Base-by-base conservation (phyloP, 2,888 invertebrate species). In the Phanerotoma sp. region DNA sequence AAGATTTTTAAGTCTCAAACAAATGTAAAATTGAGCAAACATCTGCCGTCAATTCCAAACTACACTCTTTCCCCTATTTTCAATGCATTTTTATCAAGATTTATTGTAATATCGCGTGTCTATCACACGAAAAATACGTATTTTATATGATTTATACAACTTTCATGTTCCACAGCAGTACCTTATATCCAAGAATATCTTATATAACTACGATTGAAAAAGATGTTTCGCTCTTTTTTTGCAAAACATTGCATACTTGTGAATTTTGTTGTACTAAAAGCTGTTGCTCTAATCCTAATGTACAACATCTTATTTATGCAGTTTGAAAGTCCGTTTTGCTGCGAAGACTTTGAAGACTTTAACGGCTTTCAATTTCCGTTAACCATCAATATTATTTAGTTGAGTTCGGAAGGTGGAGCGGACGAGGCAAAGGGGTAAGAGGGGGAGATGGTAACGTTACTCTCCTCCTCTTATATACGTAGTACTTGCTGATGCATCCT, bases 341-440 rank as follows among this genome's bases (percentile, higher is more conserved):
- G 66, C 69, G 67, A 66, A 71, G 72, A 66, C 68, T 65, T 66
- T 67, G 68, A 72, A 67, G 70, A 70, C 69, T 70, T 73, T 76
- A 75, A 75, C 72, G 72, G 75, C 74, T 74, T 75, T 76, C 76
- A 77, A 76, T 77, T 77, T 77, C 77, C 77, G 75, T 76, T 75
- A 69, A 71, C 75, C 77, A 76, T 77, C 76, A 77, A 77, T 77
- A 77, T 76, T 76, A 77, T 76, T 77, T 76, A 75, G 75, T 75
- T 77, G 75, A 74, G 73, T 75, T 74, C 69, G 69, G 72, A 65
- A n/a, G n/a, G n/a, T n/a, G n/a, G n/a, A n/a, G n/a, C n/a, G n/a
- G n/a, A n/a, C n/a, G n/a, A n/a, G n/a, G n/a, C n/a, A n/a, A n/a
- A n/a, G n/a, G n/a, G n/a, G n/a, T n/a, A n/a, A n/a, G n/a, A n/a